Evolutionary conservation across 2,888 invertebrate genomes (phyloP).

Genomic region (Cryptocephalus primarius): DNA sequence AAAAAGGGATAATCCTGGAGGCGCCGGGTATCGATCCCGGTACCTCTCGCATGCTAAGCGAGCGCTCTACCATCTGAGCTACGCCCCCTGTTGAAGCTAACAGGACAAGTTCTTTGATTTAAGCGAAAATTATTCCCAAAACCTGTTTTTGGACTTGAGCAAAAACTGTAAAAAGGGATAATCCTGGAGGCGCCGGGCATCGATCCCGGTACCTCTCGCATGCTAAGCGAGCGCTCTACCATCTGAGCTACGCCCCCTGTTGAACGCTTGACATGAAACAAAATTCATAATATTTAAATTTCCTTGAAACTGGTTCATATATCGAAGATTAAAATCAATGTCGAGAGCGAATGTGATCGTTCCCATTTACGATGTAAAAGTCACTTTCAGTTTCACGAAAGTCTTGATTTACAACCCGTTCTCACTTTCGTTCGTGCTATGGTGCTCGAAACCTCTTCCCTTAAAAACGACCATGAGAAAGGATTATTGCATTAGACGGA

Average conservation of each 20-base stretch:
- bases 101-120: background rate
- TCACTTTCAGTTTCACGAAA: too few species aligned
- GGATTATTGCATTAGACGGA: too few species aligned
- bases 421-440: too few species aligned
- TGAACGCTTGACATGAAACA: background rate
- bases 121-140: background rate
- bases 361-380: too few species aligned
- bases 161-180: background rate
- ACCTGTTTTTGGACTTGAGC: background rate
- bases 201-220: slow-evolving; percentile 35
- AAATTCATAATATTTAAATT: too few species aligned
- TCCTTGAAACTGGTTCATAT: too few species aligned
- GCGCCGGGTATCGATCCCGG: slow-evolving; percentile 44
- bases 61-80: slow-evolving; percentile 34
- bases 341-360: too few species aligned
- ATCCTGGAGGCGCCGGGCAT: slow-evolving; percentile 33
- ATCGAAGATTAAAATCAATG: too few species aligned
- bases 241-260: slow-evolving; percentile 29
- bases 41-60: slow-evolving; percentile 43
- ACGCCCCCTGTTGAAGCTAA: slow-evolving; percentile 20
- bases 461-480: too few species aligned
- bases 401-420: too few species aligned
- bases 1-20: slow-evolving; percentile 21
- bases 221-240: slow-evolving; percentile 34
- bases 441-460: too few species aligned